A percentile compares a stretch with the other conserved stretches of the same genome.
These are phyloP conservation scores for Diarsia dahlii DNA, from an alignment of 2,888 invertebrate genomes.

Conservation along the genomic window DNA sequence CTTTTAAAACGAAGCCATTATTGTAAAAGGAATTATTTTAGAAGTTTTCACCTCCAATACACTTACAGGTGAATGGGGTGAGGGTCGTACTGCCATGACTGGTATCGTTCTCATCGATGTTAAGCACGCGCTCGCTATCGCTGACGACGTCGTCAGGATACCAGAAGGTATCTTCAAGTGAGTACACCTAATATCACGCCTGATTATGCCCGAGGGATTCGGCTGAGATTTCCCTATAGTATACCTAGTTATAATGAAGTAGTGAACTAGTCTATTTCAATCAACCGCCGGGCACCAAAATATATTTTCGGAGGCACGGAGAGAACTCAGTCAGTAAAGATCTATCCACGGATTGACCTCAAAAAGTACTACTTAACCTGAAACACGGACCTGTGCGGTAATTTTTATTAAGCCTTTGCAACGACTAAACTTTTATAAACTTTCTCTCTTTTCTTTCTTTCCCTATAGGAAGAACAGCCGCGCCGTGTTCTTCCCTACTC, in stretches of 20 bases:
- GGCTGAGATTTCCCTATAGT: not conserved
- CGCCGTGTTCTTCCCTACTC: slow-evolving; percentile 76
- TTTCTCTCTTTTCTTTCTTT: not conserved
- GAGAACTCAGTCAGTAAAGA: too few species aligned
- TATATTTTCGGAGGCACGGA: too few species aligned
- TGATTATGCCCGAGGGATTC: not conserved
- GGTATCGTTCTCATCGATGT: slow-evolving; percentile 77
- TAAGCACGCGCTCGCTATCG: slow-evolving; percentile 55
- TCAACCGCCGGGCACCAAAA: too few species aligned
- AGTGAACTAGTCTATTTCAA: not conserved
- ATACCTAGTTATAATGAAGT: not conserved
- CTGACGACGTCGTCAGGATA: slow-evolving; percentile 23
- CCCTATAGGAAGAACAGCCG: slow-evolving; percentile 70
- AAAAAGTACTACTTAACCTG: too few species aligned
- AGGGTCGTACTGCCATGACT: slow-evolving; percentile 72
- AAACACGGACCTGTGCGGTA: too few species aligned
- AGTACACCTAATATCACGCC: slow-evolving; percentile 31
- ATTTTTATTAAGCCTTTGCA: not conserved
- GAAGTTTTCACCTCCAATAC: too few species aligned
- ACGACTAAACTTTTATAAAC: not conserved
- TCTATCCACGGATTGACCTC: too few species aligned
- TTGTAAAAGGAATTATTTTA: not conserved
- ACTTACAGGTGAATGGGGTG: slow-evolving; percentile 27
- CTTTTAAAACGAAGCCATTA: not conserved
- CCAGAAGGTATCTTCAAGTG: slow-evolving; percentile 68